Conservation (phyloP, 1,140 invertebrate species). For the Chrysomallon squamiferum region DNA sequence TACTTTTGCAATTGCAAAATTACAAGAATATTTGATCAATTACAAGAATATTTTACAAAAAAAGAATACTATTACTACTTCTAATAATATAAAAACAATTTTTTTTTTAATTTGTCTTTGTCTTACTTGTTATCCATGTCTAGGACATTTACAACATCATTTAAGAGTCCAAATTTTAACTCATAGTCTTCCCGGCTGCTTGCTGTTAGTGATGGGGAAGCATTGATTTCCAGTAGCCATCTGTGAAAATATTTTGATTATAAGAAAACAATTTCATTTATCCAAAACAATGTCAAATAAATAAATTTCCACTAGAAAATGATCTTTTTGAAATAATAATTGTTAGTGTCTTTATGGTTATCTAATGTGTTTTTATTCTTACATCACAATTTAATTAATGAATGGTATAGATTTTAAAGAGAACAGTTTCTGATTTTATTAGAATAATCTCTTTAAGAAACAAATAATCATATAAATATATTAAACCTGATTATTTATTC, state of each 20-base stretch:
- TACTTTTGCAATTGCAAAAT: neutral
- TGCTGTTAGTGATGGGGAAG: constrained; percentile 64
- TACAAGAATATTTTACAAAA: neutral
- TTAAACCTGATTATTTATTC: too few species aligned
- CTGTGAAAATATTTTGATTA: too few species aligned
- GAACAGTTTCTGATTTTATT: too few species aligned
- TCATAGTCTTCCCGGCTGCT: constrained; percentile 65
- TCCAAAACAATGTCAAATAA: too few species aligned
- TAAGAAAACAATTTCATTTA: too few species aligned
- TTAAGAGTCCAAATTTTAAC: constrained; percentile 62
- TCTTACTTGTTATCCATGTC: constrained; percentile 63
- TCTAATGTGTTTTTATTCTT: too few species aligned
- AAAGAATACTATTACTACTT: too few species aligned
- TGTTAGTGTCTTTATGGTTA: constrained; percentile 1
- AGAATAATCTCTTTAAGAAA: too few species aligned
- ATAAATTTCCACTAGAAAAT: neutral
- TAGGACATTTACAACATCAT: constrained; percentile 63
- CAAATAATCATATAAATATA: too few species aligned
- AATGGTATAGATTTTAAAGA: too few species aligned
- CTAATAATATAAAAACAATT: too few species aligned
- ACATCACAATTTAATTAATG: neutral
- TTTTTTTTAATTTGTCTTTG: too few species aligned
- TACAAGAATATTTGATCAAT: neutral
- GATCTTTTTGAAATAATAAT: neutral
- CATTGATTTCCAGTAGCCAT: constrained; percentile 64